These are phyloP conservation scores for Ranitomeya variabilis DNA, from an alignment of 2,113 vertebrate genomes.

Conservation along the genomic window DNA sequence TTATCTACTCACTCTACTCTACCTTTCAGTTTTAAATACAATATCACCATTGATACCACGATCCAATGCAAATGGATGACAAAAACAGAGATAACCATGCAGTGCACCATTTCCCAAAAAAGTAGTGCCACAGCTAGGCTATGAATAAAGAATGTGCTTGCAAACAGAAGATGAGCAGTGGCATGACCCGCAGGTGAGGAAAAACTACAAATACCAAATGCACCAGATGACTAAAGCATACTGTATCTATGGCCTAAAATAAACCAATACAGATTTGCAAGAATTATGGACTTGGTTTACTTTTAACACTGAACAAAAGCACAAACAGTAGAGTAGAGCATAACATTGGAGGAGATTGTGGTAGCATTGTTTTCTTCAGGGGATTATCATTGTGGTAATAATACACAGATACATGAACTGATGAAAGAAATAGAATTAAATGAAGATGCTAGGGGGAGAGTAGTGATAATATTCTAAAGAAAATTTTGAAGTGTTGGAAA, in stretches of 20 bases:
- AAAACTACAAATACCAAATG: no score
- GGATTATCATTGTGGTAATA: neutral
- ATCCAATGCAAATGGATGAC: no score
- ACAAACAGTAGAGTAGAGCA: neutral
- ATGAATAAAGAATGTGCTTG: no score
- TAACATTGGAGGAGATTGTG: slow-evolving; percentile 17
- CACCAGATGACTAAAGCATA: neutral
- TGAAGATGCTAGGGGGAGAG: slow-evolving; percentile 34
- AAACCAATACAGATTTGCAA: neutral
- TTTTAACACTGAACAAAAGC: neutral
- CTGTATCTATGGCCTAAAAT: neutral
- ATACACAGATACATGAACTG: slow-evolving; percentile 32
- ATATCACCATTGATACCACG: no score
- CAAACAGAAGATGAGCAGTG: no score
- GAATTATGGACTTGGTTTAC: neutral
- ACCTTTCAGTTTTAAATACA: no score
- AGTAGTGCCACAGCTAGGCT: no score
- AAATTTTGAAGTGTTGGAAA: slow-evolving; percentile 34
- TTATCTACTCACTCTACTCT: no score
- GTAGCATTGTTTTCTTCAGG: neutral
- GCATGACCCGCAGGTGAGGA: no score
- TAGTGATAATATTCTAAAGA: slow-evolving; percentile 5
- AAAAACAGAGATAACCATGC: no score
- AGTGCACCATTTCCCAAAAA: no score
- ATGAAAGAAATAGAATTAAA: slow-evolving; percentile 42